Base-by-base conservation (phyloP, 53 echinoderm and acorn worm genomes). In the Antedon mediterranea region DNA sequence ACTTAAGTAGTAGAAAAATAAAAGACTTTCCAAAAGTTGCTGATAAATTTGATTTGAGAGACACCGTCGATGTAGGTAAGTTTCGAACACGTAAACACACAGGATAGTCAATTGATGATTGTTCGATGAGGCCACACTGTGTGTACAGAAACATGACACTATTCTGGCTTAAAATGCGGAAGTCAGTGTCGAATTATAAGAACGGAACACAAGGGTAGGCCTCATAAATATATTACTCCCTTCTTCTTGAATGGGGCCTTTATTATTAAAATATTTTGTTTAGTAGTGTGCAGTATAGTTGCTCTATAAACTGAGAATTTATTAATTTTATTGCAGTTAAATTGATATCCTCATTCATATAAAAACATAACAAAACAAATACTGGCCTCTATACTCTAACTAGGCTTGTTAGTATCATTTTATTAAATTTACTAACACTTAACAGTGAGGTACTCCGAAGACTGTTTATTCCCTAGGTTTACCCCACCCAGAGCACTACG, bases 11-110 rank as follows among this genome's bases (percentile, higher is more conserved):
- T 73, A 89, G 94, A 87, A 94, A 91, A 88, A 81, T 94, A 82
- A 91, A 88, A 87, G 94, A 94, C 43, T 94, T 85, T 76, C 94
- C 94, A 28, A 86, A 90, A 85, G 89, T 89, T 85, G 90, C 89
- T 34, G 86, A 89, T 43, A 94, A 91, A 70, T 94, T 79, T 29
- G 94, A 94, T 81, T 78, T 94, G 75, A 77, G 82, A 43, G 94
- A 94, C 79, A 91, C 90, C 0, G 79, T 89, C 34, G 94, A 89
- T 42, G 87, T 91, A 57, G 94, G 94, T 94, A 78, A 94, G 94
- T 94, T 29, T 33, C 11, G 23, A 57, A 2, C 57, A 57, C 20
- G 57, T 57, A 57, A 8, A 57, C n/a, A n/a, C n/a, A n/a, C n/a
- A n/a, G n/a, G 57, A 18, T 23, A 57, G 2, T 57, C 23, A 8